Base-by-base conservation (phyloP, 2,888 invertebrate genomes). In the Tachina grossa region DNA sequence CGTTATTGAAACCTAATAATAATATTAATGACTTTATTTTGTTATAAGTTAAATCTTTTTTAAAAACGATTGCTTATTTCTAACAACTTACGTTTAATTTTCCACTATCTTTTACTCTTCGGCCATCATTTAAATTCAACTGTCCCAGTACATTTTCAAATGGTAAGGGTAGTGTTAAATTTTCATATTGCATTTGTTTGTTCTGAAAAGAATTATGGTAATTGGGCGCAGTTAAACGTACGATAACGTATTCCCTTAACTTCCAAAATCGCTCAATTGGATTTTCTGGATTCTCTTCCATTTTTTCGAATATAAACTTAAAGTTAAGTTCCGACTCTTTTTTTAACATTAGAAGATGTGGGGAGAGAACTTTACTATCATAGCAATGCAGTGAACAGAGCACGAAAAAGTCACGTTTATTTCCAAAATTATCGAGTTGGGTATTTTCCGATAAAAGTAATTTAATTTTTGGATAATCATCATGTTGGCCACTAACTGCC, bases 321-420 rank as follows among this genome's bases (percentile, higher is more conserved):
- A 72, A 61, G 11, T 66, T 47, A 16, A 72, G 8, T 45, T 41
- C 11, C 0, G 13, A 22, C 11, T 59, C 41, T 9, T 39, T 51
- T 51, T 84, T 80, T 13, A 9, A 9, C 76, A 76, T 31, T 6
- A 80, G 53, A 14, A 80, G 47, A 41, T 84, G 76, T 4, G 76
- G 80, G 8, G 84, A 80, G 6, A 84, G 16, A 10, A 19, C 31
- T 65, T 65, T 66, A 1, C 49, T 43, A 10, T 47, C 39, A 5
- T 22, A 22, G 39, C 47, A 39, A 39, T 83, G 83, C 45, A 83
- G 59, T 53, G 83, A 61, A 47, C 80, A 84, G 2, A 84, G 19
- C 10, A 84, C 69, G 31, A 19, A 84, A 71, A 80, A 80, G 53
- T 84, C 66, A 11, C 84, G 55, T 53, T 61, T 66, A 31, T 84